Base-by-base conservation (phyloP, 2,888 invertebrate genomes). In the Aspidiotus destructor region DNA sequence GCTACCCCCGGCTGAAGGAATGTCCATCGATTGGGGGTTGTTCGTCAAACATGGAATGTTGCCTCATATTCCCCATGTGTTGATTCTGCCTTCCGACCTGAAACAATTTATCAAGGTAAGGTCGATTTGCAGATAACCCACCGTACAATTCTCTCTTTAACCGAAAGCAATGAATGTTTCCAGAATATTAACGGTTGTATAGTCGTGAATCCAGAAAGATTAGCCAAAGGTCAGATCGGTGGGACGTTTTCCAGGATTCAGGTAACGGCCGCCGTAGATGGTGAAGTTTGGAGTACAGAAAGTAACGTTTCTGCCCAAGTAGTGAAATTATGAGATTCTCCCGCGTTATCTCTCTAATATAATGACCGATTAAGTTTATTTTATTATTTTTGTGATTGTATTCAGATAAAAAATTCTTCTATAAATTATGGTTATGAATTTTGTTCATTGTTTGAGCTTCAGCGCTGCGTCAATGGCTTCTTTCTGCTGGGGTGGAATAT, bases 61-160 rank as follows among this genome's bases (percentile, higher is more conserved):
- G 72, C 80, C 85, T 10, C 77, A 80, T 69, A 83, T 86, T 67
- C 96, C 95, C 7, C 92, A 96, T 76, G 74, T 95, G 61, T 79
- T 96, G 15, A 78, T 95, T 70, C 77, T 92, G 73, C 94, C 95
- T 0, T 93, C 94, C 6, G 88, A 88, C 77, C 85, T 94, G 73
- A 83, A 87, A 76, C 84, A 86, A 77, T 95, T 92, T 75, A 80
- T 88, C 62, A 88, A 90, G 81, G 88, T 89, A 77, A 77, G 48
- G 15, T 48, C 13, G 58, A 17, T 58, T 6, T 58, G 10, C 17
- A 48, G 6, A 3, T 48, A 28, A 28, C 28, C 28, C 28, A 5
- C 28, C 28, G 28, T 28, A 3, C 28, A 28, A 28, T 28, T 5
- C 28, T 28, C 48, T n/a, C 48, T 48, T 48, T 48, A 3, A 13